phyloP scores from a whole-genome alignment of 2,888 invertebrate species.

The Tupiocoris notatus region DNA sequence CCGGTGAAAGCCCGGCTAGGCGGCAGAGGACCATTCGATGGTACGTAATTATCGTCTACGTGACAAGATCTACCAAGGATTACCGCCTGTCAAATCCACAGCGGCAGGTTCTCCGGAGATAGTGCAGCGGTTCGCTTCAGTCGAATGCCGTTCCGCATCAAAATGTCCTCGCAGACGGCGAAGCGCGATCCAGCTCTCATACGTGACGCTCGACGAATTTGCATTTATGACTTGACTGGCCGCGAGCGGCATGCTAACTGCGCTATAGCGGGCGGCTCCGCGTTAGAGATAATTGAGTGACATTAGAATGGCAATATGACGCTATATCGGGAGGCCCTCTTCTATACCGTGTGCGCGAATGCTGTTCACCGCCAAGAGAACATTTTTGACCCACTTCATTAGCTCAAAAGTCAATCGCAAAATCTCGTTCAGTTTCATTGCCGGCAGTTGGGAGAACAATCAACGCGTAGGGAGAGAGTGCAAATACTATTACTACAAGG shows the following conservation, averaged over 20 bases:
- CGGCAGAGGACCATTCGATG: neutral
- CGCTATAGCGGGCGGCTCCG: neutral
- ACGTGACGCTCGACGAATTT: neutral
- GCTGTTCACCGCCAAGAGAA: neutral
- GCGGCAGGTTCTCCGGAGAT: neutral
- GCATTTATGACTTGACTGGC: neutral
- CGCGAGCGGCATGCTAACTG: neutral
- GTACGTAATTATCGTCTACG: neutral
- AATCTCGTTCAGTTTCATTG: no score
- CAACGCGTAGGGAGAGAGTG: no score
- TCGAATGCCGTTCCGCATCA: neutral
- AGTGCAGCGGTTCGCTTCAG: neutral
- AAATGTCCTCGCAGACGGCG: neutral
- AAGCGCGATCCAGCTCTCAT: neutral
- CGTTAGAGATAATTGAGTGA: neutral
- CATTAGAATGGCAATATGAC: neutral
- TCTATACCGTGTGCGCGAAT: no score
- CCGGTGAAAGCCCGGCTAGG: no score
- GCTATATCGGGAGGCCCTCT: neutral
- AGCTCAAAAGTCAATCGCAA: no score
- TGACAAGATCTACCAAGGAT: neutral
- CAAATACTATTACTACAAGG: no score
- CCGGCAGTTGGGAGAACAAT: no score
- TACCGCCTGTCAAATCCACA: neutral
- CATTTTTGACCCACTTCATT: neutral